These are phyloP conservation scores for Urosaurus nigricauda DNA, from an alignment of 2,797 vertebrate species.

Conservation along the genomic window DNA sequence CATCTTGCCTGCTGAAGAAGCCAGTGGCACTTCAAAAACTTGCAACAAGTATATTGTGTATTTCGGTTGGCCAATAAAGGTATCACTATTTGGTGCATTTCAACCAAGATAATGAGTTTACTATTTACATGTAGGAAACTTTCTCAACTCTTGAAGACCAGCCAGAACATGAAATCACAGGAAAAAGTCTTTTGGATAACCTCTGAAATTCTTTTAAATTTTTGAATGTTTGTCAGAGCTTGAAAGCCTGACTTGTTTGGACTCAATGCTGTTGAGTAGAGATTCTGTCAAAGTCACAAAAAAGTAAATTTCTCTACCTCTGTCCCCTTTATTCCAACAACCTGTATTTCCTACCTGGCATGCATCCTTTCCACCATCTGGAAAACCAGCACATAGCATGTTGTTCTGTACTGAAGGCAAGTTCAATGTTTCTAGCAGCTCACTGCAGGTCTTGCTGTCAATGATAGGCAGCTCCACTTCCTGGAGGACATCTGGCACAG, in stretches of 20 bases:
- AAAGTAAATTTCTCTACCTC: background rate
- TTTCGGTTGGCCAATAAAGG: too few relatives aligned
- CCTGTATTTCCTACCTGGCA: slow-evolving; percentile 15
- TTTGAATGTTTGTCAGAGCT: too few relatives aligned
- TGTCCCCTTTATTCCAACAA: background rate
- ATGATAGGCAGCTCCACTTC: slow-evolving; percentile 39
- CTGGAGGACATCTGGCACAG: background rate
- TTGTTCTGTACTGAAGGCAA: accelerated
- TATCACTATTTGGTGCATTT: too few relatives aligned
- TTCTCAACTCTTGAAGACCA: background rate
- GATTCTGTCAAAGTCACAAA: background rate
- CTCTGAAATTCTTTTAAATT: background rate
- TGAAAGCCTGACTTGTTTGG: too few relatives aligned
- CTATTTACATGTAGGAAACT: background rate
- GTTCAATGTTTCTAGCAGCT: background rate
- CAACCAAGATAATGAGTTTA: too few relatives aligned
- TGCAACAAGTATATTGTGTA: too few relatives aligned
- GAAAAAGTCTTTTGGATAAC: background rate
- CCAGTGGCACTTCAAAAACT: too few relatives aligned
- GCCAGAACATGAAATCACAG: background rate
- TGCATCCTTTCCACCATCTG: accelerated
- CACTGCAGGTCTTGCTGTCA: background rate
- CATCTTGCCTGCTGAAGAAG: too few relatives aligned
- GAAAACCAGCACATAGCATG: slow-evolving; percentile 22
- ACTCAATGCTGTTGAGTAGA: too few relatives aligned